These are phyloP conservation scores for Exephanes ischioxanthus DNA, from an alignment of 2,888 invertebrate genomes.

Conservation along the genomic window DNA sequence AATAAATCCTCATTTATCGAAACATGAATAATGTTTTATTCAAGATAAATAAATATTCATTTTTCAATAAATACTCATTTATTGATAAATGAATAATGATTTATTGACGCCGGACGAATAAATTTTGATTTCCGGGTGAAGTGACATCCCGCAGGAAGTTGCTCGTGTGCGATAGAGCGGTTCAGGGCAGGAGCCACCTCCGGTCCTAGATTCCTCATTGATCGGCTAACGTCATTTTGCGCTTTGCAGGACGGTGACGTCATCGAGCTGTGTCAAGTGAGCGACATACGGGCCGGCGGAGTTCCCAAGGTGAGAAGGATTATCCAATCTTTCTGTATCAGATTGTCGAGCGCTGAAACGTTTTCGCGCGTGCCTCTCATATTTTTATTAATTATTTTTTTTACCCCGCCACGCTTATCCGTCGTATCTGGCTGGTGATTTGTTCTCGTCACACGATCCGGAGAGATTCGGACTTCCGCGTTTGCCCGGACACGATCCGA, in stretches of 20 bases:
- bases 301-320: constrained; percentile 92
- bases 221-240: constrained; percentile 19
- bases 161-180: no score
- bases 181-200: no score
- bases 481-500: no score
- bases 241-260: constrained; percentile 97
- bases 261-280: constrained; percentile 99
- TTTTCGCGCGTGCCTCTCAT: constrained; percentile 20
- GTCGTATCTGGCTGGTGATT: background rate
- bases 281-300: constrained; percentile 97
- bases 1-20: no score
- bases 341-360: constrained; percentile 7
- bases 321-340: constrained; percentile 23
- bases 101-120: no score
- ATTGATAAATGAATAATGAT: no score
- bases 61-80: no score
- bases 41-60: no score
- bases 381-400: background rate
- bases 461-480: background rate
- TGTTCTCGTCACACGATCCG: background rate
- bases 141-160: no score
- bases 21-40: no score
- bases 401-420: background rate
- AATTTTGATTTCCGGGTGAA: no score
- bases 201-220: no score